Evolutionary conservation across 1,140 invertebrate genomes (phyloP), one percentile per base, ranked within the genome.

Genomic region (Proctacanthus coquilletti): DNA sequence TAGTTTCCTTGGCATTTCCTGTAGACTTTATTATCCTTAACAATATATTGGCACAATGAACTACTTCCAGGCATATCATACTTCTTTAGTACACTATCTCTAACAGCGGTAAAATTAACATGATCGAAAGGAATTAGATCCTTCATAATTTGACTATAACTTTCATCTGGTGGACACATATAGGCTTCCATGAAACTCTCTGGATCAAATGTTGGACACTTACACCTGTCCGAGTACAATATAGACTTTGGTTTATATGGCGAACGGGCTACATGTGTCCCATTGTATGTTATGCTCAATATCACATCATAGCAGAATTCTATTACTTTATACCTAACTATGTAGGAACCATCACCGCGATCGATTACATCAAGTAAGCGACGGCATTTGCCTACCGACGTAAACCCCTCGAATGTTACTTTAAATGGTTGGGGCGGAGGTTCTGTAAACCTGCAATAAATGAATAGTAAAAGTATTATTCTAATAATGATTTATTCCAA

Each of bases 1-100:
- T 95, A 80, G 64, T 93, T 74, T 15, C 93, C 92, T 67, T 88
- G 89, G 52, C 91, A 95, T 48, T 78, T 74, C 49, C 88, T 70
- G 60, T 84, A 87, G 47, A 94, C 66, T 75, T 80, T 58, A 61
- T 94, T 94, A 47, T 80, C 60, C 55, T 85, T 81, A 2, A 97
- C 65, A 20, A 80, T 72, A 66, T 95, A 97, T 58, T 93, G 83
- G 56, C 89, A 93, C 45, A 95, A 69, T 52, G 88, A 92, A 44
- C 84, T 72, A 40, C 78, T 75, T 42, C 76, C 72, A 6, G 83
- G 75, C 39, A 40, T 37, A 59, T 84, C 69, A 55, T 78, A 88
- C 21, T 61, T 60, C 21, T 66, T 43, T 36, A 69, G 38, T 21
- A 82, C 71, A 54, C 74, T 69, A 31, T 72, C 49, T 35, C 84